phyloP scores from a whole-genome alignment of 2,797 vertebrate species.

The Pelochelys cantorii region DNA sequence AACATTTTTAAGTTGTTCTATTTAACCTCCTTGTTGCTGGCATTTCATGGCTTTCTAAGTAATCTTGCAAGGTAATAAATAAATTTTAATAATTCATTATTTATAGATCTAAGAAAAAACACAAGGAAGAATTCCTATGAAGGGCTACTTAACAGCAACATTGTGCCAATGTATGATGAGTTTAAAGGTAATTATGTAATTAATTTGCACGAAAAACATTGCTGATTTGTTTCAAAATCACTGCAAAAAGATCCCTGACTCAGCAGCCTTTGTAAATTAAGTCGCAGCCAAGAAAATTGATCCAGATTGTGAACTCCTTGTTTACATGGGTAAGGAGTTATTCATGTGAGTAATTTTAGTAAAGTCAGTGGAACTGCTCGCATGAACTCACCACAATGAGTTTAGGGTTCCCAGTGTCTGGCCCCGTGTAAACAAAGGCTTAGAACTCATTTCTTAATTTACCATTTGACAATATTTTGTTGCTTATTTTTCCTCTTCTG shows the following conservation, averaged over 20 bases:
- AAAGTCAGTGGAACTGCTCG: not conserved
- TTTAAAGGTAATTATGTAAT: constrained; percentile 88
- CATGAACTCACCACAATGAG: not conserved
- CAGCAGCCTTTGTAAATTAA: not conserved
- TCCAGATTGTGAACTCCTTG: not conserved
- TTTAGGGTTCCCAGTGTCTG: not conserved
- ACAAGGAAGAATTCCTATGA: constrained; percentile 85
- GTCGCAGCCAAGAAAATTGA: not conserved
- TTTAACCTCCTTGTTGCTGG: not conserved
- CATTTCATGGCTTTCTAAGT: not conserved
- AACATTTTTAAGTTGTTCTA: not conserved
- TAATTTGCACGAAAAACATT: not conserved
- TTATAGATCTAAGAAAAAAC: constrained; percentile 76
- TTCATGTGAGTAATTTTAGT: not conserved
- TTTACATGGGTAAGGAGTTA: not conserved
- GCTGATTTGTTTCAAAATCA: constrained; percentile 25
- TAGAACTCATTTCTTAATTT: not conserved
- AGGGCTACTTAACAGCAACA: constrained; percentile 87
- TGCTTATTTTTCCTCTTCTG: not conserved
- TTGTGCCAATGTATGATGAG: constrained; percentile 90
- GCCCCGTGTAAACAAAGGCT: not conserved
- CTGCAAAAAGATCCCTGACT: not conserved
- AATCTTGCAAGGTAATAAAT: constrained; percentile 18
- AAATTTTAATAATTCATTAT: not conserved
- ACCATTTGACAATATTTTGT: not conserved